Percentiles rank a stretch among this genome's conserved stretches.
Evolutionary conservation across 1,140 invertebrate genomes (phyloP).

Genomic region (Drosophila takahashii): DNA sequence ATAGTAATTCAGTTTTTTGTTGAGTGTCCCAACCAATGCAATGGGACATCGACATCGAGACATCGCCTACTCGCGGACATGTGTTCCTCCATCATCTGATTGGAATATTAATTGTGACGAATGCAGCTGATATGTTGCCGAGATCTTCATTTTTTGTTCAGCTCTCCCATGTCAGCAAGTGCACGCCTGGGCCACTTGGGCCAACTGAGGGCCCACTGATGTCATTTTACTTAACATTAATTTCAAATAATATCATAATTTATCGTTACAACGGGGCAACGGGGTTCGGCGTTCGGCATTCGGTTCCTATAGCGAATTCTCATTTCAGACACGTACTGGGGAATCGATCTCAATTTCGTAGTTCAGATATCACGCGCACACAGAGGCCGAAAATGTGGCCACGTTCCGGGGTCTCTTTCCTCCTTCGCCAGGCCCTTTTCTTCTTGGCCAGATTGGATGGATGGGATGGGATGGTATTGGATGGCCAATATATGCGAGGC

Average conservation of each 20-base stretch:
- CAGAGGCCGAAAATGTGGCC: conserved; percentile 38
- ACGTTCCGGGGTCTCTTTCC: conserved; percentile 49
- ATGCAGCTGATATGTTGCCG: conserved; percentile 25
- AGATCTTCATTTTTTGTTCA: neutral
- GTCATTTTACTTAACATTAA: conserved; percentile 74
- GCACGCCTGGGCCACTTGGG: conserved; percentile 45
- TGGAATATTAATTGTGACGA: conserved; percentile 75
- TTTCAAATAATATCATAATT: conserved; percentile 82
- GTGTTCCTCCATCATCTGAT: conserved; percentile 66
- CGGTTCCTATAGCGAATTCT: conserved; percentile 20
- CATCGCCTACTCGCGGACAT: conserved; percentile 60
- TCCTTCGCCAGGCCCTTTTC: neutral
- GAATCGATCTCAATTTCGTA: conserved; percentile 83
- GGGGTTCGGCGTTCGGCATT: too few species aligned
- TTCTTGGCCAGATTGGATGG: conserved; percentile 13
- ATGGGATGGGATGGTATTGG: neutral
- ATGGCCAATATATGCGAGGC: conserved; percentile 63
- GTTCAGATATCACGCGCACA: conserved; percentile 79
- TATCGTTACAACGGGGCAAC: conserved; percentile 58
- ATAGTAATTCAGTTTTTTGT: too few species aligned
- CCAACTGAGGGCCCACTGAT: conserved; percentile 23
- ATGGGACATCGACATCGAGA: conserved; percentile 10
- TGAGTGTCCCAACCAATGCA: conserved; percentile 13
- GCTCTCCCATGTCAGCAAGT: conserved; percentile 57
- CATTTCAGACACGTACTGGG: conserved; percentile 63